These are phyloP conservation scores for Bombus sibiricus DNA, from an alignment of 1,140 invertebrate species.

Conservation along the genomic window DNA sequence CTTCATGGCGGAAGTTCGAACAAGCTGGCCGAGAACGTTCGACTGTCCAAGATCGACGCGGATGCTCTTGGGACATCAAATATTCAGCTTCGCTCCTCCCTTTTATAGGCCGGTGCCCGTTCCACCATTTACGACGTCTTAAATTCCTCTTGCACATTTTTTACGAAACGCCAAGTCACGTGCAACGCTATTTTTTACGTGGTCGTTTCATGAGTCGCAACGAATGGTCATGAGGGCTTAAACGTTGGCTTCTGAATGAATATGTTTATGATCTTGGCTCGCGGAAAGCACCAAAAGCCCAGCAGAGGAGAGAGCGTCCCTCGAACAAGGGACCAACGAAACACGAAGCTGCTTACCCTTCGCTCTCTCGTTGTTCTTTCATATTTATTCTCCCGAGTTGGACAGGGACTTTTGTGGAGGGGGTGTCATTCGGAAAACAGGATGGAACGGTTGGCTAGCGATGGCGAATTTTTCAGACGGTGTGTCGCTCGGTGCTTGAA, in stretches of 20 bases:
- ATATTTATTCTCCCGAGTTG: slow-evolving; percentile 20
- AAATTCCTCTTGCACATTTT: slow-evolving; percentile 42
- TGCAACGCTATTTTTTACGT: slow-evolving; percentile 30
- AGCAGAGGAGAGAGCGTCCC: neutral
- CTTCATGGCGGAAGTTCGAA: slow-evolving; percentile 20
- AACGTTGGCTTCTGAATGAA: slow-evolving; percentile 29
- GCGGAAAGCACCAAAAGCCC: neutral
- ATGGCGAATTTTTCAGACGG: slow-evolving; percentile 11
- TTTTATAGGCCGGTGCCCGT: slow-evolving; percentile 36
- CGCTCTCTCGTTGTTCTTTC: slow-evolving; percentile 19
- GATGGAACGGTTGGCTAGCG: neutral
- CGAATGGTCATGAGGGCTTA: slow-evolving; percentile 6
- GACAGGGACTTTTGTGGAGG: neutral
- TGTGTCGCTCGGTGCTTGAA: neutral
- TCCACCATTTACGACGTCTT: slow-evolving; percentile 33
- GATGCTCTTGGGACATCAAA: slow-evolving; percentile 35
- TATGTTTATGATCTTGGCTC: slow-evolving; percentile 50
- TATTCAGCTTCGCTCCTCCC: slow-evolving; percentile 34
- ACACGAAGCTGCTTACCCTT: neutral
- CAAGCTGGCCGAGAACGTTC: neutral
- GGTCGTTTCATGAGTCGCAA: slow-evolving; percentile 5
- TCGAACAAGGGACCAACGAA: neutral
- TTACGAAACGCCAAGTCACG: slow-evolving; percentile 48
- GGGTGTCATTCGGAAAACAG: slow-evolving; percentile 6
- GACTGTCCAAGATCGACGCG: slow-evolving; percentile 36